These are phyloP conservation scores for Sciurus vulgaris DNA, from an alignment of 2,797 vertebrate species.

Conservation along the genomic window DNA sequence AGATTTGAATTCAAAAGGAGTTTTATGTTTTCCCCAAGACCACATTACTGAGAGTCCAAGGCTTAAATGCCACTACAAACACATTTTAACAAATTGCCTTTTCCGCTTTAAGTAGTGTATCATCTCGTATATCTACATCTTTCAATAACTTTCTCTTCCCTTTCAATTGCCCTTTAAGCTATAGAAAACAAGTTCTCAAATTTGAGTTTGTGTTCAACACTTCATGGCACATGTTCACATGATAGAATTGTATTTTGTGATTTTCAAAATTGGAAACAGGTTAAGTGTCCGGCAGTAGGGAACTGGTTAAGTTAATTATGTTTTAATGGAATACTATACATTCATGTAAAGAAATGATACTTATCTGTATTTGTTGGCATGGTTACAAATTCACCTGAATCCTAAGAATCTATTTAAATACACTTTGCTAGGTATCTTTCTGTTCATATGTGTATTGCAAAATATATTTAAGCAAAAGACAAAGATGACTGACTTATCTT, in stretches of 20 bases:
- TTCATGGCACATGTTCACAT: neutral
- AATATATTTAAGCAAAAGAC: conserved; percentile 45
- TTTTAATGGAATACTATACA: neutral
- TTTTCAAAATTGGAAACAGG: conserved; percentile 31
- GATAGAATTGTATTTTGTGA: neutral
- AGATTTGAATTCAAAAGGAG: conserved; percentile 84
- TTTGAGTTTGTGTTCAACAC: neutral
- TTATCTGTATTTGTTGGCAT: neutral
- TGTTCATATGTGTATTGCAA: neutral
- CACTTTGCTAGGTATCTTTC: neutral
- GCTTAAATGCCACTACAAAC: conserved; percentile 82
- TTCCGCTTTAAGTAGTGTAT: conserved; percentile 72
- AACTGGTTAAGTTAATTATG: neutral
- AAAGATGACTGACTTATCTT: neutral
- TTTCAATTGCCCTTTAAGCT: conserved; percentile 27
- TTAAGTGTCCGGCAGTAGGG: neutral
- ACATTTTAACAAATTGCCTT: conserved; percentile 79
- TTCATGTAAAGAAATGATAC: neutral
- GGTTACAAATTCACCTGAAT: conserved; percentile 11
- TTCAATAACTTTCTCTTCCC: conserved; percentile 8
- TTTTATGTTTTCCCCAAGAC: conserved; percentile 87
- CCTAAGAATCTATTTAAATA: neutral
- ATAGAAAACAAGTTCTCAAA: conserved; percentile 67
- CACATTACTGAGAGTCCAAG: conserved; percentile 83
- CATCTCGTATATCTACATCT: conserved; percentile 73